A percentile compares a stretch with the other conserved stretches of the same genome.
Evolutionary conservation across 2,888 invertebrate species (phyloP).

Genomic region (Oithona nana): DNA sequence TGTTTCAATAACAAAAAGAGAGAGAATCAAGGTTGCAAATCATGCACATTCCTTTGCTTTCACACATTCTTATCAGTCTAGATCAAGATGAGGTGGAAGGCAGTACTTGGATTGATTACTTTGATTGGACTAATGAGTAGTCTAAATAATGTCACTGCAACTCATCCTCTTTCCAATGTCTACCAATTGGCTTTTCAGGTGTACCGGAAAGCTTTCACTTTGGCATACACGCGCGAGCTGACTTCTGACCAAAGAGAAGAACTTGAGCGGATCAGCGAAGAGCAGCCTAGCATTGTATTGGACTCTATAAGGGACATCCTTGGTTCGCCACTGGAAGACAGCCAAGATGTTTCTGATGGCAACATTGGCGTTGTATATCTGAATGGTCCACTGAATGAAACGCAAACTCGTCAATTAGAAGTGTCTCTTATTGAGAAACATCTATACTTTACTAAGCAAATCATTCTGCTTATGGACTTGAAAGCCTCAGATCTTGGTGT

Average conservation of each 20-base stretch:
- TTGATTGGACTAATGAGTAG: too few species aligned
- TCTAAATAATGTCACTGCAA: too few species aligned
- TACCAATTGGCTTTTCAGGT: not conserved
- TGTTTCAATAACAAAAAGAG: not conserved
- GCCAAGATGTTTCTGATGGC: not conserved
- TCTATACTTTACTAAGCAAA: not conserved
- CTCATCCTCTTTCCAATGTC: not conserved
- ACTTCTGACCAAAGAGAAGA: not conserved
- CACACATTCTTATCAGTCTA: too few species aligned
- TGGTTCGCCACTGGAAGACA: not conserved
- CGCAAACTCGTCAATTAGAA: not conserved
- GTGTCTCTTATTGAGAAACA: not conserved
- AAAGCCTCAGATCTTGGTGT: not conserved
- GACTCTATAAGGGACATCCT: not conserved
- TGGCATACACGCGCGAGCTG: not conserved
- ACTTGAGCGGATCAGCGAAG: not conserved
- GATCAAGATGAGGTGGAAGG: too few species aligned
- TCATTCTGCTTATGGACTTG: not conserved
- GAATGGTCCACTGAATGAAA: not conserved
- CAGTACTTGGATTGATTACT: too few species aligned
- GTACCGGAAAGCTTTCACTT: not conserved
- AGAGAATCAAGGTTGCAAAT: not conserved
- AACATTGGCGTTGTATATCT: not conserved
- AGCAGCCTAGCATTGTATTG: not conserved
- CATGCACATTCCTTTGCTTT: too few species aligned